Evolutionary conservation across 2,113 vertebrate genomes (phyloP), one percentile per base, ranked within the genome.

Genomic region (Picathartes gymnocephalus): DNA sequence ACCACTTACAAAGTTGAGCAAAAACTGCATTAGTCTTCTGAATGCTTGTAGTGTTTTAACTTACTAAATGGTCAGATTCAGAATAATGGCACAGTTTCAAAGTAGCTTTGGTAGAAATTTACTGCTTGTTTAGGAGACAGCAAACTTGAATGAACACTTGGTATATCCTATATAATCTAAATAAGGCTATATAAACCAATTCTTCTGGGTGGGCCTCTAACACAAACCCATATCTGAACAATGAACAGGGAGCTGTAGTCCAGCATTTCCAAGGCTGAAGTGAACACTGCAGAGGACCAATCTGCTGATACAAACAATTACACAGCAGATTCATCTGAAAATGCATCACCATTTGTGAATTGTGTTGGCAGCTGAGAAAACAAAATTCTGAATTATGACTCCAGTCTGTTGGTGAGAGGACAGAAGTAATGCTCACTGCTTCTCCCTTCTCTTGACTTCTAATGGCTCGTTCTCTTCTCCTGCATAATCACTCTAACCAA

Each of bases 81-180:
- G 37, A 54, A 33, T 87, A 81, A 76, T 35, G 72, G 53, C 28
- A 37, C n/a, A 33, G 10, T 62, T 82, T 69, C 70, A 39, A 72
- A 81, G 57, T 83, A 64, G 28, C 50, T 92, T 90, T 88, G 78
- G 42, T 51, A 69, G 81, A 96, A 85, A 87, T 78, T 93, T 92
- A 56, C 74, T 93, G 31, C 30, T 83, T 30, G 44, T 91, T 97
- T 79, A 69, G 72, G 79, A 93, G 82, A 86, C 22, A 35, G 65
- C 5, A n/a, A 69, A 44, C 76, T 47, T 57, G 40, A 93, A 62
- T 42, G 30, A 81, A 25, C 20, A 10, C 68, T 66, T 51, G 11
- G 10, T 81, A 5, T 65, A 20, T 78, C 37, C 2, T 83, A 7
- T 90, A 60, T 88, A 74, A 69, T 44, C 17, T 72, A 79, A 90